These are phyloP conservation scores for Rachycentron canadum DNA, from an alignment of 2,797 vertebrate species.

Conservation along the genomic window DNA sequence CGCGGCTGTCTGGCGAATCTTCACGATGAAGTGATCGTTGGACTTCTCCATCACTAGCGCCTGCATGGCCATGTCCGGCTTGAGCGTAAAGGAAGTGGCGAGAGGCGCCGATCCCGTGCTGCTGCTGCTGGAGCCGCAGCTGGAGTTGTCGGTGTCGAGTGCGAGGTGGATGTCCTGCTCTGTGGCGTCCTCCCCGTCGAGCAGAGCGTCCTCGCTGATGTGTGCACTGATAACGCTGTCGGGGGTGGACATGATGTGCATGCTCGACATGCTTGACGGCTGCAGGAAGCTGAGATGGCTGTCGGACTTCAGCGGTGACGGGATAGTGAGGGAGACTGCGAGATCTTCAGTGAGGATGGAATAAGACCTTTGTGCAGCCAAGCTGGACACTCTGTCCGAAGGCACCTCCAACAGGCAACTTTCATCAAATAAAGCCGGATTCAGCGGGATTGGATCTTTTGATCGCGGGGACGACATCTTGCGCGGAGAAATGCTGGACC, in stretches of 20 bases:
- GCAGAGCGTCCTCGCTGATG: conserved; percentile 92
- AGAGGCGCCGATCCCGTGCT: conserved; percentile 76
- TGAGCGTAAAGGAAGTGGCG: conserved; percentile 84
- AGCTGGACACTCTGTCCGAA: conserved; percentile 70
- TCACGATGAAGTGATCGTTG: conserved; percentile 96
- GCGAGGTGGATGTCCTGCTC: conserved; percentile 96
- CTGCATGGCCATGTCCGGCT: conserved; percentile 93
- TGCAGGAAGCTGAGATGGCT: conserved; percentile 96
- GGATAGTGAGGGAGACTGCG: conserved; percentile 96
- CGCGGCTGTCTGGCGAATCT: conserved; percentile 88
- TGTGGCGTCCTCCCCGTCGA: conserved; percentile 93
- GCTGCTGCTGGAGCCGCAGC: conserved; percentile 87
- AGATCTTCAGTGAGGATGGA: conserved; percentile 95
- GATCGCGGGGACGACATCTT: conserved; percentile 80
- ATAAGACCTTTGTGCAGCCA: conserved; percentile 79
- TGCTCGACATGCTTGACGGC: conserved; percentile 78
- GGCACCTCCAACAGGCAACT: conserved; percentile 95
- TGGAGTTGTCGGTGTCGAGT: conserved; percentile 96
- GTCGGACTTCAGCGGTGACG: conserved; percentile 97
- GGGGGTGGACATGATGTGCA: conserved; percentile 82
- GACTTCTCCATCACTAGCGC: conserved; percentile 97
- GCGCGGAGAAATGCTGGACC: conserved; percentile 88
- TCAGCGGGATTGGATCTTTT: conserved; percentile 83
- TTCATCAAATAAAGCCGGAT: conserved; percentile 94
- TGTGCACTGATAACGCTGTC: conserved; percentile 92